phyloP scores from a whole-genome alignment of 2,113 vertebrate genomes.

The Thunnus thynnus region DNA sequence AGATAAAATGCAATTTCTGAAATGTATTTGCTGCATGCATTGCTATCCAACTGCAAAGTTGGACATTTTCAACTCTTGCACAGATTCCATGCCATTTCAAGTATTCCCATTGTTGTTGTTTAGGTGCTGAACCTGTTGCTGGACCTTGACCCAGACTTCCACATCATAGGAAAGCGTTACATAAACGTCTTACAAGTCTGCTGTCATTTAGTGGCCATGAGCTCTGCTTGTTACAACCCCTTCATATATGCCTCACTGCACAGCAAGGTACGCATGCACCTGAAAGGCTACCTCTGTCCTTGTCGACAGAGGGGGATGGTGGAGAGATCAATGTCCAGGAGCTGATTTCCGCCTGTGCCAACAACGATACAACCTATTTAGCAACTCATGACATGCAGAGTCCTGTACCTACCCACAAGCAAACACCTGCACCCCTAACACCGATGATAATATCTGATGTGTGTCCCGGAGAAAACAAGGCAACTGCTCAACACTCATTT shows the following conservation, averaged over 20 bases:
- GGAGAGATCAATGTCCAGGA: constrained; percentile 38
- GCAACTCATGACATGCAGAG: constrained; percentile 33
- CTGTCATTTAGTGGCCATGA: constrained; percentile 88
- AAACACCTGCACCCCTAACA: not conserved
- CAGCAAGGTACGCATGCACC: constrained; percentile 84
- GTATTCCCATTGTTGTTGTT: constrained; percentile 50
- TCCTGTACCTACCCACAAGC: not conserved
- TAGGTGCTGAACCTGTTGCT: constrained; percentile 85
- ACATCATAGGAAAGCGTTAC: constrained; percentile 84
- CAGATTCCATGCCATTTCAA: not conserved
- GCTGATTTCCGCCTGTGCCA: constrained; percentile 40
- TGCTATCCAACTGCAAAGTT: no score
- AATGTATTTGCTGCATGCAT: no score
- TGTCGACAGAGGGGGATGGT: constrained; percentile 43
- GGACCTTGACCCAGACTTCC: constrained; percentile 85
- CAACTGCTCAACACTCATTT: not conserved
- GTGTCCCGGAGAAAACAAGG: constrained; percentile 7
- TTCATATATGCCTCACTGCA: constrained; percentile 89
- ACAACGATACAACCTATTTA: constrained; percentile 37
- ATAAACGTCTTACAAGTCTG: constrained; percentile 85
- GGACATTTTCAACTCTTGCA: no score
- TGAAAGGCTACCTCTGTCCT: constrained; percentile 78
- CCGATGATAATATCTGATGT: constrained; percentile 13
- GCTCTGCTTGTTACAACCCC: constrained; percentile 88
- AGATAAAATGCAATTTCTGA: no score